Evolutionary conservation across 2,888 invertebrate genomes (phyloP).

Genomic region (Ctenicera cuprea): DNA sequence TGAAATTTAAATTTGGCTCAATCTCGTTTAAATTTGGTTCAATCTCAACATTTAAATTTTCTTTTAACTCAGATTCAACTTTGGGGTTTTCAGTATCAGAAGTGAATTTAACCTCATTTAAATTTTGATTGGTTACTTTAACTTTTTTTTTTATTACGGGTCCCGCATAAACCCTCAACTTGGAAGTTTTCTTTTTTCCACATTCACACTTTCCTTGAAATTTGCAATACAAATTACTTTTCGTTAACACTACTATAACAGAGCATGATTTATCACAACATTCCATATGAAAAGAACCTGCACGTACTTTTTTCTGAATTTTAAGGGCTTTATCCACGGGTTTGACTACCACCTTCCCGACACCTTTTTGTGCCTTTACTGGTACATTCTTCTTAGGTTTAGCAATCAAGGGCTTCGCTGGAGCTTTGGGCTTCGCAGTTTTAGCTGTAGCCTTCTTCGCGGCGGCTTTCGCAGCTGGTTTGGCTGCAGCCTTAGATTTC

Average conservation of each 20-base stretch:
- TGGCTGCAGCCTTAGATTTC: conserved; percentile 71
- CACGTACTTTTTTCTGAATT: conserved; percentile 87
- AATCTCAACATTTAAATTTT: neutral
- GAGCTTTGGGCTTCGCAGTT: conserved; percentile 66
- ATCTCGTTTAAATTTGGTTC: too few species aligned
- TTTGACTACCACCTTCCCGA: conserved; percentile 72
- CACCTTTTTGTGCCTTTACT: conserved; percentile 75
- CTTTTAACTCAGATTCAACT: neutral
- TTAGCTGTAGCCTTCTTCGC: conserved; percentile 69
- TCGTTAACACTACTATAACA: neutral
- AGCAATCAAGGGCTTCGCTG: conserved; percentile 63
- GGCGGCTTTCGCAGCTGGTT: conserved; percentile 69
- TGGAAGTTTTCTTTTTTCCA: neutral
- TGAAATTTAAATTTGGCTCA: too few species aligned
- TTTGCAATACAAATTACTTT: neutral
- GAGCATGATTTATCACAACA: neutral
- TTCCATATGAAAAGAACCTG: neutral
- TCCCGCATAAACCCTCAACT: neutral
- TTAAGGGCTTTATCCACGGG: conserved; percentile 84
- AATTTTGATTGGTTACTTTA: too few species aligned
- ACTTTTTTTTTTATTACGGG: too few species aligned
- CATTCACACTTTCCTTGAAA: neutral
- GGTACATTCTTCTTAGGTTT: conserved; percentile 75
- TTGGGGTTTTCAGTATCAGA: neutral
- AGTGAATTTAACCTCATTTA: too few species aligned